Base-by-base conservation (phyloP, 2,113 vertebrate genomes). In the Calidris pugnax region DNA sequence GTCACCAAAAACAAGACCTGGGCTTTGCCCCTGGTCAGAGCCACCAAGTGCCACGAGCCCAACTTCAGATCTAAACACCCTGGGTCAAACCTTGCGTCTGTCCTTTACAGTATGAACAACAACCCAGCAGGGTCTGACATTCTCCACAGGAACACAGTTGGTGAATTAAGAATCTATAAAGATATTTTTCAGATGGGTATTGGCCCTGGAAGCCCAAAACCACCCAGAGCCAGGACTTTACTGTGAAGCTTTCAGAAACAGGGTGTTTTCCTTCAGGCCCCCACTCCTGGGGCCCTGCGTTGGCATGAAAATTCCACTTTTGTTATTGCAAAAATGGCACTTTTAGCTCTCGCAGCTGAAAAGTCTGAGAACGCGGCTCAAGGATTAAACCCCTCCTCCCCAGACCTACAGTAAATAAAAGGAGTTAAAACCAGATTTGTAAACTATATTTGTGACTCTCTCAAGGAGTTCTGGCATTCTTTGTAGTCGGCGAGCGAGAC, bases 401-500 rank as follows among this genome's bases (percentile, higher is more conserved):
- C 48, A 90, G 75, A 47, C 10, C 75, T 72, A 64, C 62, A 55
- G 35, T 30, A 92, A 93, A 89, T 69, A 89, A 90, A 59, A 60
- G 87, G 79, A 89, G 24, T 64, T 90, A 88, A 88, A 95, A 79
- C 33, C 75, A 83, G 39, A 89, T 95, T 76, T 89, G 37, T 83
- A 85, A 85, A 68, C 53, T 50, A 7, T 43, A 55, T 90, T 73
- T 87, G 85, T 68, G 66, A 72, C 48, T 2, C 2, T 75, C 33
- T 73, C 43, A 13, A 55, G 90, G 79, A 76, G 33, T 53, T 69
- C 62, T 92, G 78, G 27, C 43, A 26, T 43, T 68, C 57, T 69
- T 68, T 60, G 57, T 45, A 39, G 57, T 3, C 37, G 21, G 23
- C 0, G 3, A 78, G 53, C 33, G 22, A 77, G 41, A n/a, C 47